phyloP scores from a whole-genome alignment of 2,888 invertebrate species.

The Thalpophila matura region DNA sequence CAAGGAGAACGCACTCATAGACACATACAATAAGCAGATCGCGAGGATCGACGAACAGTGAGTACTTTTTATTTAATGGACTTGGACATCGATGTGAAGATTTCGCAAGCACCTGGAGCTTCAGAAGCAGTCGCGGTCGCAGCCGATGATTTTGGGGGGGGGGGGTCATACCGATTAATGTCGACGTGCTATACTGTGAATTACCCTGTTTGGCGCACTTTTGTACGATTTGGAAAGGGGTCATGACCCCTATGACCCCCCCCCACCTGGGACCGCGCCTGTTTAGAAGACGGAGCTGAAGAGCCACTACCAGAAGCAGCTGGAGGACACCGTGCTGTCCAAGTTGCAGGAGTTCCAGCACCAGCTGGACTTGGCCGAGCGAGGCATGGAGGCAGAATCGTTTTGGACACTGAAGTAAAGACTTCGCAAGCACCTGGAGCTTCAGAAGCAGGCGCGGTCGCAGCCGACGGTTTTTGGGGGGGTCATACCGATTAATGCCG shows the following conservation, averaged over 20 bases:
- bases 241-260: too few relatives aligned
- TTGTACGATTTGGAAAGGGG: too few relatives aligned
- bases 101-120: slow-evolving; percentile 90
- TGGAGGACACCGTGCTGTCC: slow-evolving; percentile 94
- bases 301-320: slow-evolving; percentile 94
- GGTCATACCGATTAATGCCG: too few relatives aligned
- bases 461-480: too few relatives aligned
- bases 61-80: too few relatives aligned
- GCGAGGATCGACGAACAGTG: slow-evolving; percentile 92
- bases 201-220: too few relatives aligned
- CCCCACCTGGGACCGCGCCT: too few relatives aligned
- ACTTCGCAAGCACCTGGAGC: slow-evolving; percentile 90
- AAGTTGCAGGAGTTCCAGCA: slow-evolving; percentile 94
- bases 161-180: too few relatives aligned
- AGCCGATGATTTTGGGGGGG: too few relatives aligned
- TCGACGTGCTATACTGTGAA: too few relatives aligned
- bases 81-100: slow-evolving; percentile 90
- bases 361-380: slow-evolving; percentile 93
- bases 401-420: slow-evolving; percentile 90
- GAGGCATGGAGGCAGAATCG: slow-evolving; percentile 91
- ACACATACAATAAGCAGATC: slow-evolving; percentile 93
- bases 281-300: slow-evolving; percentile 93
- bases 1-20: slow-evolving; percentile 92
- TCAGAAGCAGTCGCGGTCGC: too few relatives aligned
- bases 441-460: too few relatives aligned